Evolutionary conservation across 2,113 vertebrate species (phyloP), one percentile per base, ranked within the genome.

Genomic region (Misgurnus mizolepis): DNA sequence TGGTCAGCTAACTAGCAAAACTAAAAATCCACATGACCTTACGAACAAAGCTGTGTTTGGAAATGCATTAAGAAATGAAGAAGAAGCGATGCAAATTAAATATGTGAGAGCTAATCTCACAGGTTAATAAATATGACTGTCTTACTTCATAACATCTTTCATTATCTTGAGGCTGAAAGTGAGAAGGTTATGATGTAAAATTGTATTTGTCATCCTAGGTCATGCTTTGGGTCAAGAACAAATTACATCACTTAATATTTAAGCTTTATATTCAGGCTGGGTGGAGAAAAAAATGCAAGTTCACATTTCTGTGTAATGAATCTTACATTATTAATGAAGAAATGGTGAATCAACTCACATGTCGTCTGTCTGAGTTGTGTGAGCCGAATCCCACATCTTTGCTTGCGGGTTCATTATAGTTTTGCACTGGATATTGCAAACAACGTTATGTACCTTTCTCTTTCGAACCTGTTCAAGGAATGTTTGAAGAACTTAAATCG

Each of bases 241-340:
- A 92, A 93, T 92, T 90, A 89, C 89, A 88, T 89, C 82, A 87
- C 78, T 87, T 87, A 87, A 88, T 89, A 82, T 90, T 87, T 91
- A 88, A 85, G 85, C 87, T 92, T 91, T 90, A 90, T 89, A 90
- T 86, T 88, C 89, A 77, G 85, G 87, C 87, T 74, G 83, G 86
- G 47, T 61, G 82, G 81, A 86, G 86, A 88, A 84, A 85, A 89
- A 84, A 88, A 86, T 80, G 89, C 90, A 91, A 90, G 88, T 91
- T 92, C 88, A 92, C 91, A 89, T 90, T 92, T 89, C 87, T 79
- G 74, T 90, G 89, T 94, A 92, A 93, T 91, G 90, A 92, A 93
- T 88, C 87, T 85, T 91, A 86, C 89, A 93, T 92, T 94, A 94
- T 93, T 93, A 90, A 93, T 92, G 76, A 79, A 89, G 92, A 90